Evolutionary conservation across 2,888 invertebrate genomes (phyloP).

Genomic region (Cerceris ruficornis): DNA sequence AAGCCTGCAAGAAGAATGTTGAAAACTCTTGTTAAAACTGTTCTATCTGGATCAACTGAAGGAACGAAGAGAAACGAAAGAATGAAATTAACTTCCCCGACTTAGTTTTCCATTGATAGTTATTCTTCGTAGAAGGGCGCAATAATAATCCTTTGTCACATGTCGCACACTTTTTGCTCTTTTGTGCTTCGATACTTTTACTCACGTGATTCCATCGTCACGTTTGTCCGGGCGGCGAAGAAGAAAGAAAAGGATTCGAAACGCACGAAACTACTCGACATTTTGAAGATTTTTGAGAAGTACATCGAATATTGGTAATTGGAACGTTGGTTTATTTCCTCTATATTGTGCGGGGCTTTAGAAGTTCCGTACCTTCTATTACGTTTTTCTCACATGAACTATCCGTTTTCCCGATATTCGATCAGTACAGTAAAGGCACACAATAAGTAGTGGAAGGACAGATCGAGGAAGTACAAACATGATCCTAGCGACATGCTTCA

Average conservation of each 20-base stretch:
- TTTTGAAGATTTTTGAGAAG: background rate
- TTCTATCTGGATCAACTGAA: too few relatives aligned
- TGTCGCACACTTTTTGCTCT: slow-evolving; percentile 6
- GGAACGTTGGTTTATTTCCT: background rate
- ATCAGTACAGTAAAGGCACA: slow-evolving; percentile 62
- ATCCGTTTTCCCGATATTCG: slow-evolving; percentile 41
- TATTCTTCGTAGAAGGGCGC: background rate
- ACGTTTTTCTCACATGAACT: slow-evolving; percentile 23
- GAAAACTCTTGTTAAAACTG: too few relatives aligned
- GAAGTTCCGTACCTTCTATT: background rate
- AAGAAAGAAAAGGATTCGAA: background rate
- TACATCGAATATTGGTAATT: background rate
- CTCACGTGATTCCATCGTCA: slow-evolving; percentile 1
- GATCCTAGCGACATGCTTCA: slow-evolving; percentile 18
- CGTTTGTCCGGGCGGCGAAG: slow-evolving; percentile 3
- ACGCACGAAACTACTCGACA: background rate
- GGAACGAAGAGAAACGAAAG: too few relatives aligned
- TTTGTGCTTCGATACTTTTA: slow-evolving; percentile 13
- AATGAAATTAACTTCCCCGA: too few relatives aligned
- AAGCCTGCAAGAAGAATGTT: too few relatives aligned
- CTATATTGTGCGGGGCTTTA: background rate
- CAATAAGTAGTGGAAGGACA: slow-evolving; percentile 64
- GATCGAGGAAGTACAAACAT: slow-evolving; percentile 42
- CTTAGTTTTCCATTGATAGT: too few relatives aligned
- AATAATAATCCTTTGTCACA: background rate